Evolutionary conservation across 2,797 vertebrate species (phyloP), one percentile per base, ranked within the genome.

Genomic region (Danio choprae): DNA sequence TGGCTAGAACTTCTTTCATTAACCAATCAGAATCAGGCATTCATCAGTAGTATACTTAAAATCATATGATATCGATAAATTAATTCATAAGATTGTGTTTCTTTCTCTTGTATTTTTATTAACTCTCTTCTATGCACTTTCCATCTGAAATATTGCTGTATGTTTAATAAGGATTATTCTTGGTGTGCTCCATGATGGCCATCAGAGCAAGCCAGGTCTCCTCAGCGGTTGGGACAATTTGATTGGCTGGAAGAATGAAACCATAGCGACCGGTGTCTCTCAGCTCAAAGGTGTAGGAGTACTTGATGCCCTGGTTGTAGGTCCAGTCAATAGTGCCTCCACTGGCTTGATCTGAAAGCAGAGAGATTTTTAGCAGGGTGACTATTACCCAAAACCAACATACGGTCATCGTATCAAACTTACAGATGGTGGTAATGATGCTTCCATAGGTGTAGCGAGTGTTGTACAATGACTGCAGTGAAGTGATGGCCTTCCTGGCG

Each of bases 231-330:
- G 97, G 96, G 10, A 98, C 0, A 86, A 99, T 99, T 93, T 98
- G 92, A 0, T 69, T 92, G 87, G 97, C 94, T 0, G 98, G 98
- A 55, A 99, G 92, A 38, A 96, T n/a, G 93, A 99, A 99, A 0
- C 98, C 97, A 0, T 95, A 94, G 2, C 67, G 77, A 5, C 98
- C 97, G 0, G 94, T 96, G 87, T 99, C 97, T 76, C 97, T 89
- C 86, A 99, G 94, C 93, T 99, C 97, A 0, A 98, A 98, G 75
- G 95, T 95, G 87, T 92, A 98, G 36, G 98, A 97, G 74, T 98
- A 98, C 81, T 97, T 98, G 81, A 99, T 96, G 67, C 96, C 97
- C 77, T 96, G 93, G 11, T 92, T 63, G 82, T 99, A 99, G 38
- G 96, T 92, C 98, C 98, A 99, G 94, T 99, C 98, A 0, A 98